A percentile compares a stretch with the other conserved stretches of the same genome.
These are phyloP conservation scores for Toxonevra muliebris DNA, from an alignment of 2,888 invertebrate genomes.

Conservation along the genomic window DNA sequence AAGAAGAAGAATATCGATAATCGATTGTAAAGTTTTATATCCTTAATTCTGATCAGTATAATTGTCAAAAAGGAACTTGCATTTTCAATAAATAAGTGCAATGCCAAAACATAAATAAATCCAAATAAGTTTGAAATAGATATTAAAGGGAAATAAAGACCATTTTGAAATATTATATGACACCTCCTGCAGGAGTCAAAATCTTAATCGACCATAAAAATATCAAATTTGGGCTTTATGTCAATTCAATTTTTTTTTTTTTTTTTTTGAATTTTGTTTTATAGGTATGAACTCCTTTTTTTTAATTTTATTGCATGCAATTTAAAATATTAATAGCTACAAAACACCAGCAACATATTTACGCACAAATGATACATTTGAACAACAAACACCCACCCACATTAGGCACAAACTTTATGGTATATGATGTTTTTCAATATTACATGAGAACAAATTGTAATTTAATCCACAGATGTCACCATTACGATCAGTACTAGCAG, in stretches of 20 bases:
- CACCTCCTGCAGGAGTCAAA: conserved; percentile 23
- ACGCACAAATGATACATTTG: conserved; percentile 21
- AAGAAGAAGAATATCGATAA: too few relatives aligned
- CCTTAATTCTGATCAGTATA: too few relatives aligned
- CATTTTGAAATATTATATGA: too few relatives aligned
- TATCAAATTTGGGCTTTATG: conserved; percentile 51
- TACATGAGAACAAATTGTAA: conserved; percentile 65
- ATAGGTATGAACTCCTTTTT: conserved; percentile 39
- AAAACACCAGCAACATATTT: conserved; percentile 41
- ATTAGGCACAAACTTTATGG: conserved; percentile 30
- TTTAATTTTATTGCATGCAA: conserved; percentile 57
- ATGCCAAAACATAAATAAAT: too few relatives aligned
- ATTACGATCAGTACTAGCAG: conserved; percentile 57
- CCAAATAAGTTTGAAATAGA: too few relatives aligned
- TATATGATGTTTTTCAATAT: conserved; percentile 49
- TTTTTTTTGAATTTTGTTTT: conserved; percentile 9
- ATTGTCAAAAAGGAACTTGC: too few relatives aligned
- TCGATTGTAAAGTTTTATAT: too few relatives aligned
- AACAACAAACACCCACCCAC: conserved; percentile 24
- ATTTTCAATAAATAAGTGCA: too few relatives aligned
- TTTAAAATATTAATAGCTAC: conserved; percentile 54
- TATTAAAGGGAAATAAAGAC: too few relatives aligned
- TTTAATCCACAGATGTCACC: conserved; percentile 67
- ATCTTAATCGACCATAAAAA: conserved; percentile 57
- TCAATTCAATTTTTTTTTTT: too few relatives aligned